Percentiles rank a stretch among this genome's conserved stretches.
Evolutionary conservation across 1,140 invertebrate species (phyloP).

Genomic region (Sycophila sp.): DNA sequence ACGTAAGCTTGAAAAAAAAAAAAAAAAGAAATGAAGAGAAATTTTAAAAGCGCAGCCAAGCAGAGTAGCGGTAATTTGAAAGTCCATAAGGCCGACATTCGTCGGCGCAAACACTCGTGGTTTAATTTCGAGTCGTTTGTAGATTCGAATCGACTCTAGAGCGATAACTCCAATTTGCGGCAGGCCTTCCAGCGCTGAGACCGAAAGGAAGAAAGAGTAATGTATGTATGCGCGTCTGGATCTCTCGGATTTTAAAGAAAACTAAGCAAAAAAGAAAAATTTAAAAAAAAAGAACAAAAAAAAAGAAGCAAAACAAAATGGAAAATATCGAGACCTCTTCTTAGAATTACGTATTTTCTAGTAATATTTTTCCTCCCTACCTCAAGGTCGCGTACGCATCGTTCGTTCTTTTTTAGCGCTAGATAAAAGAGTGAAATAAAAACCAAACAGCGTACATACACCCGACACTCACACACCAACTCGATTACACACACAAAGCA

Average conservation of each 20-base stretch:
- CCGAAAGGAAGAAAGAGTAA: too few relatives aligned
- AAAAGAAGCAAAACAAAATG: background rate
- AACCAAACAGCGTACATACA: conserved; percentile 21
- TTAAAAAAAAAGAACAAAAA: background rate
- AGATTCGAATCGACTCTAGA: too few relatives aligned
- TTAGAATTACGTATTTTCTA: conserved; percentile 53
- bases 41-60: too few relatives aligned
- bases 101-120: too few relatives aligned
- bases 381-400: conserved; percentile 50
- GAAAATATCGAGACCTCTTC: conserved; percentile 43
- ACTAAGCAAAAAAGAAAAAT: background rate
- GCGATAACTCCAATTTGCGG: too few relatives aligned
- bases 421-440: background rate
- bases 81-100: too few relatives aligned
- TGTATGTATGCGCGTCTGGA: background rate
- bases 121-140: too few relatives aligned
- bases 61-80: too few relatives aligned
- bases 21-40: too few relatives aligned
- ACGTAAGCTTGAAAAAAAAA: too few relatives aligned
- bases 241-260: background rate
- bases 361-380: conserved; percentile 53
- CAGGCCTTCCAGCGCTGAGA: too few relatives aligned
- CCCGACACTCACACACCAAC: conserved; percentile 21
- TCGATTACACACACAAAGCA: conserved; percentile 7
- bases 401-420: conserved; percentile 43